Evolutionary conservation across 1,140 invertebrate species (phyloP), one percentile per base, ranked within the genome.

Genomic region (Drosophila quadrilineata): DNA sequence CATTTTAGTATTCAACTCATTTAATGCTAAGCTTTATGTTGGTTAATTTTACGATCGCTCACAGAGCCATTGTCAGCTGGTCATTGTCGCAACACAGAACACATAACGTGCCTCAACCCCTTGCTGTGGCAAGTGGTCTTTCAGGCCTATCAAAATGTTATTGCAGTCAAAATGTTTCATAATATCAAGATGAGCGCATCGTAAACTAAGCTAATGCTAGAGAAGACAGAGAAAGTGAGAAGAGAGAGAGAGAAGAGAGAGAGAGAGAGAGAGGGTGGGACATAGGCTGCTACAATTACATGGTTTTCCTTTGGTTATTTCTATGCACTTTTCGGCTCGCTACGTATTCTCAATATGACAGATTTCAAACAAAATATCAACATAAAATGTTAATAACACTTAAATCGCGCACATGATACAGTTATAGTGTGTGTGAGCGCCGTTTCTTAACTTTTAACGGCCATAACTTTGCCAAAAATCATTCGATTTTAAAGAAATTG

Each of bases 301-400:
- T n/a, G n/a, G n/a, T n/a, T n/a, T 22, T 24, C 8, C 1, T 24
- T 6, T 19, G 8, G 36, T 6, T 1, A 12, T 2, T 19, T 6
- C 3, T 17, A 9, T 2, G 8, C 16, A 46, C 9, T 24, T 60
- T 49, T 10, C 43, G 8, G 35, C 54, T 52, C 26, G 50, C 43
- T 41, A 36, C 24, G 38, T 67, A 77, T 57, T 12, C 54, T 48
- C 59, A 50, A 63, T 50, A 41, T 63, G 14, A 49, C 48, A 41
- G 19, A 36, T 8, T 52, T 65, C 49, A 4, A 22, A 29, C 10
- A 31, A 43, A 76, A 57, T 38, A 58, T 58, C 49, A 73, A 57
- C 69, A 68, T 77, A 76, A 76, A 68, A 63, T 56, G 52, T 59
- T 74, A 80, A 75, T 64, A 70, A 68, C 46, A 67, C 71, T 60